Evolutionary conservation across 1,140 invertebrate species (phyloP).

Genomic region (Drosophila leontia): DNA sequence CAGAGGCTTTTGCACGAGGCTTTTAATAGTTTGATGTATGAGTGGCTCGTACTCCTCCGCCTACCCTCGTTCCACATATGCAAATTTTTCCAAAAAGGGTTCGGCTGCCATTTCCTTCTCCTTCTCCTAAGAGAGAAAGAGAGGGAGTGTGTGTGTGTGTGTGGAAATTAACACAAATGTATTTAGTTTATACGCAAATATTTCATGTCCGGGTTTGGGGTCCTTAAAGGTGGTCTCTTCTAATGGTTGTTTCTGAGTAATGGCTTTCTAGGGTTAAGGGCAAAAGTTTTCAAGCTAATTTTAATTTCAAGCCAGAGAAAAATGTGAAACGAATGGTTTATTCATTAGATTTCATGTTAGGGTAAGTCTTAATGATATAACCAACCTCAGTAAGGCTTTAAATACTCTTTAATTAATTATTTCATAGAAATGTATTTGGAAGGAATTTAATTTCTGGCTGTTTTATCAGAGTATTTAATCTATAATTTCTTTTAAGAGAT

Average conservation of each 20-base stretch:
- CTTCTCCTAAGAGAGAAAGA: not conserved
- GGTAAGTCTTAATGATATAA: not conserved
- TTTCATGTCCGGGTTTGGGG: constrained; percentile 59
- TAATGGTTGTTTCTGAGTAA: constrained; percentile 48
- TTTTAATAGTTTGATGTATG: constrained; percentile 83
- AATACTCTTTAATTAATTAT: not conserved
- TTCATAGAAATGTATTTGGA: too few relatives aligned
- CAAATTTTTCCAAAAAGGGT: constrained; percentile 68
- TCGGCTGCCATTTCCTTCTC: constrained; percentile 11
- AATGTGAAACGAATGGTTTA: constrained; percentile 10
- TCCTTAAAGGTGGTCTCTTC: constrained; percentile 52
- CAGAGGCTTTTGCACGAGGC: constrained; percentile 67
- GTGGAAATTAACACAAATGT: constrained; percentile 80
- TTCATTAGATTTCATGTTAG: not conserved
- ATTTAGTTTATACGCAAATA: constrained; percentile 73
- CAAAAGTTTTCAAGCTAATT: constrained; percentile 63
- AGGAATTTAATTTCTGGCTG: not conserved
- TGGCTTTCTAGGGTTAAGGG: constrained; percentile 40
- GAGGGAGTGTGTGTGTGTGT: constrained; percentile 21
- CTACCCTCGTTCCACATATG: constrained; percentile 56
- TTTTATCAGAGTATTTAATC: too few relatives aligned
- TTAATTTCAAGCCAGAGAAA: constrained; percentile 40
- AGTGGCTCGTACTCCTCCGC: constrained; percentile 40
- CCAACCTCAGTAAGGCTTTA: not conserved
- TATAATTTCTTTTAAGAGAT: too few relatives aligned